Base-by-base conservation (phyloP, 92 coral and sea anemone species). In the Phenganax marumi region DNA sequence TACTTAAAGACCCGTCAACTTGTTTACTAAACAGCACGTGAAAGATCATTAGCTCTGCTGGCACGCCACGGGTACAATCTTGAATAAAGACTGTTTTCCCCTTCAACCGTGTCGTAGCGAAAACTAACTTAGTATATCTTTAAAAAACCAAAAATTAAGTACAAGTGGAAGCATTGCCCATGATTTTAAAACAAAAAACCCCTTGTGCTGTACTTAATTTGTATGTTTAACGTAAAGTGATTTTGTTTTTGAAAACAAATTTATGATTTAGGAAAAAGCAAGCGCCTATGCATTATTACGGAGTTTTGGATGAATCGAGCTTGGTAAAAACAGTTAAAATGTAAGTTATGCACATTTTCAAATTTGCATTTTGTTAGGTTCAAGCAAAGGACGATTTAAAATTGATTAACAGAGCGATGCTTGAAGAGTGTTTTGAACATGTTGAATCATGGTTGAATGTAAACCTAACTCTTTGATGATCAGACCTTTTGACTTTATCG, bases 291-390 rank as follows among this genome's bases (percentile, higher is more conserved):
- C 82, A 74, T 76, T 75, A 74, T 52, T 23, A 43, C 56, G 73
- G 75, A 55, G 43, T 63, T 18, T 63, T 61, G 58, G 83, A 63
- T 53, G 83, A 78, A 78, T 23, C 83, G 52, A 78, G 73, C 60
- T 78, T 78, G 47, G 73, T 78, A 57, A 78, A 63, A 49, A 48
- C 57, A 14, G 58, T 78, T 43, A 78, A 78, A 63, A 16, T 78
- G 83, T 78, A 78, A 60, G 72, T 77, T 33, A 18, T 10, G 48
- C 26, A 19, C 65, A 11, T 3, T 76, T 76, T 76, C 7, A 16
- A 19, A 62, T 19, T 62, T 19, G 3, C 3, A 0, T 22, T 0
- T 64, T 10, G 9, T 66, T 23, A 11, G 9, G 23, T 11, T 33
- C n/a, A 12, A 8, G 72, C 33, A 64, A 5, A 9, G 43, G 43